phyloP scores from a whole-genome alignment of 2,797 vertebrate genomes.

The Decapterus maruadsi region DNA sequence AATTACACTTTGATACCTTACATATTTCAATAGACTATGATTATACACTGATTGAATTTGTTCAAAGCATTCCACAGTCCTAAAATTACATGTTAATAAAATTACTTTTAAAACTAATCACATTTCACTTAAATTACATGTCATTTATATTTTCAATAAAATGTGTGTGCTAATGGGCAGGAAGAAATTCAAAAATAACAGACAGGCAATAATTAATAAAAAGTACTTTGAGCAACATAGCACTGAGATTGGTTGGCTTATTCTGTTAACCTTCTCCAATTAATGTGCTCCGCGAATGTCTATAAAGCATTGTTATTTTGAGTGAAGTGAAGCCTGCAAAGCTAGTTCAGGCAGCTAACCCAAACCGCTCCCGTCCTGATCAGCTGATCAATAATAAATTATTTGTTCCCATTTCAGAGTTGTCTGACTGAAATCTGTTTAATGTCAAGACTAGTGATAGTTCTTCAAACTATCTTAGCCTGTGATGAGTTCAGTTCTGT shows the following conservation, averaged over 20 bases:
- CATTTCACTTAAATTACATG: neutral
- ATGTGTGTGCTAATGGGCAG: neutral
- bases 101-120: neutral
- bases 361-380: no score
- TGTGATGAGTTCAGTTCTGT: no score
- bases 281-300: neutral
- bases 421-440: no score
- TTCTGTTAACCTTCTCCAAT: neutral
- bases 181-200: neutral
- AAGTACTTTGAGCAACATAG: neutral
- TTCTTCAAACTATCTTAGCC: no score
- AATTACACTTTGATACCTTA: neutral
- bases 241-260: neutral
- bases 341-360: no score
- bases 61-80: neutral
- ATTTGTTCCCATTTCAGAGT: no score
- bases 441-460: no score
- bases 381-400: no score
- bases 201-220: neutral
- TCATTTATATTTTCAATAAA: neutral
- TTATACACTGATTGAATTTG: neutral
- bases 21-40: no score
- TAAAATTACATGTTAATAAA: neutral
- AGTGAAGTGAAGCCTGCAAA: no score
- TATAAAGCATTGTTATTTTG: constrained; percentile 9